Percentiles rank a stretch among this genome's conserved stretches.
phyloP scores from a whole-genome alignment of 1,140 invertebrate species.

The Nasonia longicornis region DNA sequence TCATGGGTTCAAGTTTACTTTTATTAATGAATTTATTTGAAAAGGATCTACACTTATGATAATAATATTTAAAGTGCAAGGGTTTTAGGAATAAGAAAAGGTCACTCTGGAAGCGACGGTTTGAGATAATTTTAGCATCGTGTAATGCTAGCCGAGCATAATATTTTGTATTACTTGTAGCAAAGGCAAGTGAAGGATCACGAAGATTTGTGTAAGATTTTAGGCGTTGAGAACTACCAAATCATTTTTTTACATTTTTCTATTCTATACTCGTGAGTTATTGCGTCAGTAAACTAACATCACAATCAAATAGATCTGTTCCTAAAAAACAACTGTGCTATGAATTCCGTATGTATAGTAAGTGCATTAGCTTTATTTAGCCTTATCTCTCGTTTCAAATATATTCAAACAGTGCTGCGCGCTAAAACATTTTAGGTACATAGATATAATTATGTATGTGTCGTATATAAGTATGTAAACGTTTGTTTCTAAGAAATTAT shows the following conservation, averaged over 20 bases:
- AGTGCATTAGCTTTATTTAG: conserved; percentile 19
- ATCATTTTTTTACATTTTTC: conserved; percentile 30
- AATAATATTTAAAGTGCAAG: conserved; percentile 20
- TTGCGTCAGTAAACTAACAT: neutral
- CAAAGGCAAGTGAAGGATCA: neutral
- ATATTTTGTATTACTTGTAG: conserved; percentile 35
- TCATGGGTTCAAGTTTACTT: neutral
- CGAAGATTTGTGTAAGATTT: conserved; percentile 1
- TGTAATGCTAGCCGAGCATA: neutral
- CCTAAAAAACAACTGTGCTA: conserved; percentile 7
- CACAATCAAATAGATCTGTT: conserved; percentile 30
- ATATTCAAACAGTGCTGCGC: conserved; percentile 10
- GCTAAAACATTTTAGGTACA: conserved; percentile 33
- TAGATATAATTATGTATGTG: conserved; percentile 44
- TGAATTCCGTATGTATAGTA: neutral
- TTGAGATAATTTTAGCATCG: conserved; percentile 25
- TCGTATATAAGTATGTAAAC: conserved; percentile 16
- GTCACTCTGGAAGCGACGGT: conserved; percentile 29
- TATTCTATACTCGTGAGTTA: conserved; percentile 6
- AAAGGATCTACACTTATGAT: conserved; percentile 20
- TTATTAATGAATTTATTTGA: neutral
- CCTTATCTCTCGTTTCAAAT: conserved; percentile 11
- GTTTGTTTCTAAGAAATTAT: conserved; percentile 29
- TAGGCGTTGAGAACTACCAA: neutral
- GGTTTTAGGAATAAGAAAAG: conserved; percentile 13